Evolutionary conservation across 1,140 invertebrate species (phyloP).

Genomic region (Cataglyphis hispanica): DNA sequence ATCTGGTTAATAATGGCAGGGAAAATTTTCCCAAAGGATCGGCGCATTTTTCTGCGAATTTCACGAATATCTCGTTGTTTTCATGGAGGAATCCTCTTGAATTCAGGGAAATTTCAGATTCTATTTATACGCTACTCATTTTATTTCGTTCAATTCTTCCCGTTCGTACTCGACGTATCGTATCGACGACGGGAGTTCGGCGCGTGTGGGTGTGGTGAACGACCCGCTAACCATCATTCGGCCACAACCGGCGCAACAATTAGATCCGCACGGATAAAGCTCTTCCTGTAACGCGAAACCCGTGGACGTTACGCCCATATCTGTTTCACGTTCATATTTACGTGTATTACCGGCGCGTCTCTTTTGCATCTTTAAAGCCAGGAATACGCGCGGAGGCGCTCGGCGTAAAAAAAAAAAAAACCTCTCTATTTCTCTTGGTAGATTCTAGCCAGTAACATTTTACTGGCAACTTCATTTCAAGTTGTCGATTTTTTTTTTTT

Average conservation of each 20-base stretch:
- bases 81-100: too few species aligned
- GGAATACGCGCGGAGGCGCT: background rate
- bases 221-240: slow-evolving; percentile 75
- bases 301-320: slow-evolving; percentile 69
- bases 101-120: background rate
- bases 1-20: too few species aligned
- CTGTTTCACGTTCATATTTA: slow-evolving; percentile 65
- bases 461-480: background rate
- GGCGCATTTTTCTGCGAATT: too few species aligned
- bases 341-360: slow-evolving; percentile 58
- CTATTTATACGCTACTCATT: background rate
- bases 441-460: slow-evolving; percentile 1
- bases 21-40: background rate
- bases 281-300: slow-evolving; percentile 81
- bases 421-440: too few species aligned
- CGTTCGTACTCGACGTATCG: background rate
- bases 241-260: slow-evolving; percentile 78
- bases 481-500: background rate
- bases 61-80: background rate
- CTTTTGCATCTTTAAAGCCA: background rate
- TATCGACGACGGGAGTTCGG: slow-evolving; percentile 41
- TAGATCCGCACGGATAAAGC: slow-evolving; percentile 78
- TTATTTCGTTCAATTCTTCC: slow-evolving; percentile 3
- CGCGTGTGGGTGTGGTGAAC: slow-evolving; percentile 68
- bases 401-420: background rate